Percentiles rank a stretch among this genome's conserved stretches.
These are phyloP conservation scores for Mesoligia furuncula DNA, from an alignment of 2,888 invertebrate genomes.

Conservation along the genomic window DNA sequence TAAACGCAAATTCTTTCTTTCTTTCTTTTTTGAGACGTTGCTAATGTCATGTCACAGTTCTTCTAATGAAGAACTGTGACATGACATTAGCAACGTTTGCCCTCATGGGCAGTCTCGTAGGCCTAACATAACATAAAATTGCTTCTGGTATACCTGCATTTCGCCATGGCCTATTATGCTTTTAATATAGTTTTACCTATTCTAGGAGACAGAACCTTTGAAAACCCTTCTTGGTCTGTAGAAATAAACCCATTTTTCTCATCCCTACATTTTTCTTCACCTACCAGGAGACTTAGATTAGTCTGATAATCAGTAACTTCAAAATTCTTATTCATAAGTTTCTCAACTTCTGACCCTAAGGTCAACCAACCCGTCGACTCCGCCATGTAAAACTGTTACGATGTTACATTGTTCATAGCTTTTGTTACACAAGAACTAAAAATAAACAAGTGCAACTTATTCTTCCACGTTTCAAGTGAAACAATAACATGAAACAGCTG, in stretches of 20 bases:
- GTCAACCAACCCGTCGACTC: slow-evolving; percentile 12
- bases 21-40: background rate
- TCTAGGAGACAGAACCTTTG: background rate
- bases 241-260: background rate
- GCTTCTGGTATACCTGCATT: background rate
- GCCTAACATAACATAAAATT: background rate
- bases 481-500: slow-evolving; percentile 56
- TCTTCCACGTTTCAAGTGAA: slow-evolving; percentile 46
- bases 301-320: background rate
- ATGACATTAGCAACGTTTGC: too few species aligned
- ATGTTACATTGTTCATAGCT: slow-evolving; percentile 14
- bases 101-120: background rate
- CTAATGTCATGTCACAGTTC: background rate
- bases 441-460: slow-evolving; percentile 48
- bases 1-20: background rate
- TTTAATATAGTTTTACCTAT: background rate
- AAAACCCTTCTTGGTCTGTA: background rate
- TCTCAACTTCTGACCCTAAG: slow-evolving; percentile 2
- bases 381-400: background rate
- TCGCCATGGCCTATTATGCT: background rate
- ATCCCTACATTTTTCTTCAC: background rate
- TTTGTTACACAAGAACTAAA: slow-evolving; percentile 47
- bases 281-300: background rate
- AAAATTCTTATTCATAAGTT: slow-evolving; percentile 14
- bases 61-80: too few species aligned